Base-by-base conservation (phyloP, 2,888 invertebrate species). In the Nymphalis urticae region DNA sequence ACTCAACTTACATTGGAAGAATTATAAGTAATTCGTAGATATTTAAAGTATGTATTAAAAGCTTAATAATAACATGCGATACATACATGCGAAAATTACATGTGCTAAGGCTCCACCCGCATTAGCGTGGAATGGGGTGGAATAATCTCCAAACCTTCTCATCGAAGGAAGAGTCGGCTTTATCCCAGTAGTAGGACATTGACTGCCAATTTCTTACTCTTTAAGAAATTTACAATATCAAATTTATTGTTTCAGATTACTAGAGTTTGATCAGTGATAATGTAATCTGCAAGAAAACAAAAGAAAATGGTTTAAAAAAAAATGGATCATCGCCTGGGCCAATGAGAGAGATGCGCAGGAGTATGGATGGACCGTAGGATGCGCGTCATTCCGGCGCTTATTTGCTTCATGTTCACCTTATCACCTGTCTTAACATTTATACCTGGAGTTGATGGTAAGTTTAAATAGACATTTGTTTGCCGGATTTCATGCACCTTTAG, bases 341-440 rank as follows among this genome's bases (percentile, higher is more conserved):
- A 85, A 86, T 88, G 87, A 84, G 80, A 82, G 82, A 75, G 77
- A 80, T 78, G 80, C 79, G 80, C 79, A 75, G 77, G 86, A 90
- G 90, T 85, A 92, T 92, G 92, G 91, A 90, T 90, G 91, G 89
- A 77, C 89, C 90, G 81, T 92, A 92, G 91, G 79, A 92, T 92
- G 92, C 90, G 90, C 90, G 85, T 83, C 86, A 83, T 79, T 77
- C 74, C 82, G 85, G 88, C 90, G 89, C 90, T 81, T 65, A 77
- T 89, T 83, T 82, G 81, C 78, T 75, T 89, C 79, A 81, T 88
- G 83, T 85, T 88, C 81, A 81, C 87, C 80, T 82, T 82, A 75
- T 80, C 83, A 74, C 75, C 82, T 75, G 82, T 82, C 76, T 78
- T 83, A 77, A 84, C 86, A 71, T 90, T 91, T 77, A 84, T 89